phyloP scores from a whole-genome alignment of 2,113 vertebrate species.

The Carollia perspicillata region DNA sequence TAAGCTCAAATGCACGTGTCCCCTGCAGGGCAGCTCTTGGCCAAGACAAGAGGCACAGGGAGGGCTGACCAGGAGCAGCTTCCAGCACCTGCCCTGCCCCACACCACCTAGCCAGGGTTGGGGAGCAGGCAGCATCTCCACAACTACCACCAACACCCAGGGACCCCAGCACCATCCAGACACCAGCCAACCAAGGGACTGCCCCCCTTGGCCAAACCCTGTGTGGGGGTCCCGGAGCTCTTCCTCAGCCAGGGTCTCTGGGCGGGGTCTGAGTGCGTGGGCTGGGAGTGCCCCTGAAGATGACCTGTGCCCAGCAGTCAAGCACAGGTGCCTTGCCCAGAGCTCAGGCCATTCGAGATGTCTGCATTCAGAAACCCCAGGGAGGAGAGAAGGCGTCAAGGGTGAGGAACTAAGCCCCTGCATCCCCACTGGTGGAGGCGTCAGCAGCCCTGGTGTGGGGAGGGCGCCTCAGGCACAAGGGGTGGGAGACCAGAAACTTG shows the following conservation, averaged over 20 bases:
- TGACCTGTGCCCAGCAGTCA: not conserved
- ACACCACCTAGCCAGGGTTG: not conserved
- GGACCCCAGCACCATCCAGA: not conserved
- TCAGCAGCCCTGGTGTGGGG: too few relatives aligned
- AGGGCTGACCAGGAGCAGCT: not conserved
- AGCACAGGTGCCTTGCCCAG: not conserved
- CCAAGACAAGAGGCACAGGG: not conserved
- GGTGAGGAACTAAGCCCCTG: not conserved
- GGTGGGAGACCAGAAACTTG: not conserved
- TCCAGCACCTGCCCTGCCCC: not conserved
- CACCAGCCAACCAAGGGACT: not conserved
- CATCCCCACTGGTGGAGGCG: not conserved
- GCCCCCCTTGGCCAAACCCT: not conserved
- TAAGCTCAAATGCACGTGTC: not conserved
- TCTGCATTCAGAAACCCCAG: not conserved
- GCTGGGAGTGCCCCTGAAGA: not conserved
- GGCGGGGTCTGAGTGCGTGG: not conserved
- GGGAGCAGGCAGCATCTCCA: not conserved
- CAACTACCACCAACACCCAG: not conserved
- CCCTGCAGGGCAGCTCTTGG: not conserved
- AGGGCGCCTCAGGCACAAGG: too few relatives aligned
- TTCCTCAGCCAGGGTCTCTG: not conserved
- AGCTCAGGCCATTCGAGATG: not conserved
- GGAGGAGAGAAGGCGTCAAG: not conserved
- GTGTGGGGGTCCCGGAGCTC: not conserved